phyloP scores from a whole-genome alignment of 2,888 invertebrate genomes.

The Orthonevra nobilis region DNA sequence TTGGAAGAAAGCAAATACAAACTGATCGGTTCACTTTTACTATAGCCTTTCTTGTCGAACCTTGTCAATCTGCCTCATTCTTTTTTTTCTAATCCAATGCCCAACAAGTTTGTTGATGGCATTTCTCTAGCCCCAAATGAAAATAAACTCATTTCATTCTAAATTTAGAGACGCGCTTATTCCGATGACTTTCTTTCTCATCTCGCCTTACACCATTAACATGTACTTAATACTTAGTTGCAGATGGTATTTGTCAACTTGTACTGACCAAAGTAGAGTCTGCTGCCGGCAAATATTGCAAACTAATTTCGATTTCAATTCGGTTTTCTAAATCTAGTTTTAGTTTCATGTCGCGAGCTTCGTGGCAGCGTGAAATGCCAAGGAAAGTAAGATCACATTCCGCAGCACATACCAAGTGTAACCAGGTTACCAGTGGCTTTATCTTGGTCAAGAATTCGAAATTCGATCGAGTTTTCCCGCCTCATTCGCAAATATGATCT shows the following conservation, averaged over 20 bases:
- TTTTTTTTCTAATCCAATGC: no score
- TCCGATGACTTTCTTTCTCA: constrained; percentile 60
- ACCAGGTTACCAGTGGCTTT: constrained; percentile 3
- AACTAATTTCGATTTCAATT: constrained; percentile 35
- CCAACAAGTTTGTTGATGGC: no score
- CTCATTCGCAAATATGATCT: constrained; percentile 22
- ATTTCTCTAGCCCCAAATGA: constrained; percentile 42
- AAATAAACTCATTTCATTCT: constrained; percentile 67
- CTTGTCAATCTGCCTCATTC: no score
- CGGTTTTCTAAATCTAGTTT: constrained; percentile 38
- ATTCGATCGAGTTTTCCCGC: constrained; percentile 32
- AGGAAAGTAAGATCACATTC: constrained; percentile 66
- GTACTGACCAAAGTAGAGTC: constrained; percentile 24
- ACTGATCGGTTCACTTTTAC: no score
- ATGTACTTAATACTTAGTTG: constrained; percentile 17
- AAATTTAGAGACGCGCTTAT: constrained; percentile 36
- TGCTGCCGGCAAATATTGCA: not conserved
- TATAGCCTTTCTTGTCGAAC: no score
- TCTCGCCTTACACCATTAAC: constrained; percentile 30
- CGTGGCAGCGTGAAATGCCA: constrained; percentile 21
- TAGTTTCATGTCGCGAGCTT: constrained; percentile 1
- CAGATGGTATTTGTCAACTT: constrained; percentile 53
- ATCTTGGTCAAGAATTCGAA: constrained; percentile 31
- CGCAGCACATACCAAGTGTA: constrained; percentile 36
- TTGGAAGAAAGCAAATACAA: no score